A percentile compares a stretch with the other conserved stretches of the same genome.
These are phyloP conservation scores for Oncorhynchus clarkii DNA, from an alignment of 2,113 vertebrate genomes.

Conservation along the genomic window DNA sequence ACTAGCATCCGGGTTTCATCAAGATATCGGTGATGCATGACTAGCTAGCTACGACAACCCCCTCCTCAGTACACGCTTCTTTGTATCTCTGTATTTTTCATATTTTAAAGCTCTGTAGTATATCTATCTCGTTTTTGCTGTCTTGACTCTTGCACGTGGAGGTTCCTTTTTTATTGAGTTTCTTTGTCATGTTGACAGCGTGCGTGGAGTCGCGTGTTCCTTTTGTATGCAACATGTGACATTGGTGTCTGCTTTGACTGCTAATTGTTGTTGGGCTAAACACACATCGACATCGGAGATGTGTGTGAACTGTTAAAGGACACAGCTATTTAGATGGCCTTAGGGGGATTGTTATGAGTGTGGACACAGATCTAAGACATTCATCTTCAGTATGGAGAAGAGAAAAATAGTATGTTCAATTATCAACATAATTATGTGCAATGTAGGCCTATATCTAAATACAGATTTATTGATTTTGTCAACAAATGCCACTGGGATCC, in stretches of 20 bases:
- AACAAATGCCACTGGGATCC: constrained; percentile 18
- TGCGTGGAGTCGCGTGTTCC: constrained; percentile 11
- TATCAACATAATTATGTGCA: no score
- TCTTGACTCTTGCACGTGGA: neutral
- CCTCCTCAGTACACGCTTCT: neutral
- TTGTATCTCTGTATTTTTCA: constrained; percentile 26
- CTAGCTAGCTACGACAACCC: neutral
- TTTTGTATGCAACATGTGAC: constrained; percentile 12
- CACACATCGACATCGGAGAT: constrained; percentile 6
- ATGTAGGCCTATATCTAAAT: neutral
- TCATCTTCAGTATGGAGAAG: no score
- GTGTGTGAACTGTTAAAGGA: constrained; percentile 32
- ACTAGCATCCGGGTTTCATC: constrained; percentile 49
- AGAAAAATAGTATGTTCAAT: no score
- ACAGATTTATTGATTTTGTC: constrained; percentile 11
- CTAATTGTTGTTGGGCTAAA: constrained; percentile 30
- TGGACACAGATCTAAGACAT: constrained; percentile 3
- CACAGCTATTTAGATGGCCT: neutral
- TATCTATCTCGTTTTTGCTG: constrained; percentile 20
- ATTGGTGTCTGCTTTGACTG: constrained; percentile 5
- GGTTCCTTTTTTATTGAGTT: constrained; percentile 35
- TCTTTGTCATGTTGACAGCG: constrained; percentile 39
- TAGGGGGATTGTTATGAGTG: no score
- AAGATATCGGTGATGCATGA: neutral
- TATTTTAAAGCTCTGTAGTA: constrained; percentile 13